These are phyloP conservation scores for Pseudolaguvia tuberculata DNA, from an alignment of 2,113 vertebrate species.

Conservation along the genomic window DNA sequence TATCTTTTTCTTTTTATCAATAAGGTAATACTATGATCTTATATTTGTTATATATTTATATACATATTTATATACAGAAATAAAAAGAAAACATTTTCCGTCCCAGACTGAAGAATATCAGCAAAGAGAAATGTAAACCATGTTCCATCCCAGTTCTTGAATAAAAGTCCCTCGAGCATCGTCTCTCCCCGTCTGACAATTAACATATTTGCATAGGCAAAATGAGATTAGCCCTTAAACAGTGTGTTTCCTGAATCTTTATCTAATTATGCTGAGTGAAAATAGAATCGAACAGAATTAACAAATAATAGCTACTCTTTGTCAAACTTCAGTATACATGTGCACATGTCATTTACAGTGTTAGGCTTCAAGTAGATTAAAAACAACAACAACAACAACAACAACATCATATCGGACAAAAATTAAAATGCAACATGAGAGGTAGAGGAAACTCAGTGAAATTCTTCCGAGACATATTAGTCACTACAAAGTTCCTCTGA, in stretches of 20 bases:
- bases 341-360: conserved; percentile 76
- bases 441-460: conserved; percentile 72
- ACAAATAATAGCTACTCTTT: conserved; percentile 61
- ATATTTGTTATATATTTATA: conserved; percentile 49
- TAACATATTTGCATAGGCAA: conserved; percentile 80
- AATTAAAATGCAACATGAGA: conserved; percentile 71
- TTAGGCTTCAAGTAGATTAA: conserved; percentile 81
- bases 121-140: conserved; percentile 76
- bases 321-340: conserved; percentile 64
- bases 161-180: conserved; percentile 55
- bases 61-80: conserved; percentile 60
- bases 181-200: conserved; percentile 64
- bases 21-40: conserved; percentile 70
- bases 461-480: conserved; percentile 49
- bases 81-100: conserved; percentile 70
- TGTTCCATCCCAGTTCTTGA: conserved; percentile 64
- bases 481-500: conserved; percentile 63
- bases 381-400: conserved; percentile 59
- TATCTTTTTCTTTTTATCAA: conserved; percentile 66
- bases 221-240: conserved; percentile 79
- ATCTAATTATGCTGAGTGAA: conserved; percentile 71
- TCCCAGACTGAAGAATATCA: conserved; percentile 70
- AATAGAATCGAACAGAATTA: conserved; percentile 38
- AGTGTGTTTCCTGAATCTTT: conserved; percentile 78
- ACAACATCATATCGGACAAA: conserved; percentile 64